Percentiles rank a stretch among this genome's conserved stretches.
Conservation (phyloP, 2,888 invertebrate genomes). For the Tetropium fuscum region DNA sequence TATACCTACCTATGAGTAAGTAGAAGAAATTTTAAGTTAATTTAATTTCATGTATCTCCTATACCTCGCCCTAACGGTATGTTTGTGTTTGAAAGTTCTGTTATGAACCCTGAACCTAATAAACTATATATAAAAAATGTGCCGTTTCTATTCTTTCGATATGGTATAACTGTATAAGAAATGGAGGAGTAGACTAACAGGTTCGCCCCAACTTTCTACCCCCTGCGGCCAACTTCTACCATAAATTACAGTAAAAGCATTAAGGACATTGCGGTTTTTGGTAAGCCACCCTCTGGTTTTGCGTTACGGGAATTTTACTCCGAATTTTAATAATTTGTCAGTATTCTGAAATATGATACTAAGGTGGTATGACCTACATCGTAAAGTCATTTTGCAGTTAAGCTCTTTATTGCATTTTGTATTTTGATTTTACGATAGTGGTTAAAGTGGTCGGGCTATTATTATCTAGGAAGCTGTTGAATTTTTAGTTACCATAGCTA, state of each 20-base stretch:
- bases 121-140: slow-evolving; percentile 16
- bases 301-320: no score
- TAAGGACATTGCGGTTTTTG: slow-evolving; percentile 23
- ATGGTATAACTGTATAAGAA: slow-evolving; percentile 13
- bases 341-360: slow-evolving; percentile 16
- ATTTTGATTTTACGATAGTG: slow-evolving; percentile 12
- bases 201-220: slow-evolving; percentile 13
- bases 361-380: slow-evolving; percentile 25
- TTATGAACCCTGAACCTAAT: background rate
- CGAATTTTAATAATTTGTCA: slow-evolving; percentile 21
- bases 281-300: slow-evolving; percentile 22
- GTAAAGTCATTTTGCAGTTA: slow-evolving; percentile 16
- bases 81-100: no score
- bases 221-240: slow-evolving; percentile 12
- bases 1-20: no score
- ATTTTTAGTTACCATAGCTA: background rate
- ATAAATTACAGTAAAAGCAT: slow-evolving; percentile 22
- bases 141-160: slow-evolving; percentile 26
- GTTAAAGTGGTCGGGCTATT: no score
- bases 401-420: slow-evolving; percentile 21
- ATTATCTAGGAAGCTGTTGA: no score
- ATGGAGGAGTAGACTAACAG: background rate
- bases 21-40: no score
- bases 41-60: no score
- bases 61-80: no score